These are phyloP conservation scores for Drosophila paucipuncta DNA, from an alignment of 2,888 invertebrate species.

Conservation along the genomic window DNA sequence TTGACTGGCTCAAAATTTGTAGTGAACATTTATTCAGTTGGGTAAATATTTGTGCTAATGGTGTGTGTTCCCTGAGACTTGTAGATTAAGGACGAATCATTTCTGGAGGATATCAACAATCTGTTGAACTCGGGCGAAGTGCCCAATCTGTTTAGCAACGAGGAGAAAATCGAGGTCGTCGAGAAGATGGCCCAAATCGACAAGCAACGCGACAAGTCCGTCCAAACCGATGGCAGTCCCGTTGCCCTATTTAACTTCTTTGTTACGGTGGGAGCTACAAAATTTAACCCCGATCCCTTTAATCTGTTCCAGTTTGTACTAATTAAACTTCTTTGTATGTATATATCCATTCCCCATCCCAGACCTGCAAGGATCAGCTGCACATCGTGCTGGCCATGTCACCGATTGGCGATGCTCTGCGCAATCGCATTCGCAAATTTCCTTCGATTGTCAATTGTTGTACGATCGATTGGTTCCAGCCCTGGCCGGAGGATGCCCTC, in stretches of 20 bases:
- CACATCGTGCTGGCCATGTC: slow-evolving; percentile 96
- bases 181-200: slow-evolving; percentile 97
- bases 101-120: slow-evolving; percentile 96
- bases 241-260: slow-evolving; percentile 96
- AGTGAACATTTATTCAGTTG: neutral
- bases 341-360: slow-evolving; percentile 48
- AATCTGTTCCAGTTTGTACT: neutral
- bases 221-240: slow-evolving; percentile 96
- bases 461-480: slow-evolving; percentile 98
- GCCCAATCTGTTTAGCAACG: slow-evolving; percentile 93
- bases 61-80: slow-evolving; percentile 21
- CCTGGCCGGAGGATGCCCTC: slow-evolving; percentile 97
- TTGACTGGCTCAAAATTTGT: slow-evolving; percentile 6
- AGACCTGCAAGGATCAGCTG: slow-evolving; percentile 94
- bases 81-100: slow-evolving; percentile 96
- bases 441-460: slow-evolving; percentile 97
- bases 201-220: slow-evolving; percentile 92
- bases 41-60: slow-evolving; percentile 27
- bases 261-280: slow-evolving; percentile 85
- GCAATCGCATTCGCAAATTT: slow-evolving; percentile 94
- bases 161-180: slow-evolving; percentile 95
- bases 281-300: neutral
- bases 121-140: slow-evolving; percentile 97
- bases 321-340: neutral
- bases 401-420: slow-evolving; percentile 94